Conservation (phyloP, 2,797 vertebrate species). For the Remorina albescens region DNA sequence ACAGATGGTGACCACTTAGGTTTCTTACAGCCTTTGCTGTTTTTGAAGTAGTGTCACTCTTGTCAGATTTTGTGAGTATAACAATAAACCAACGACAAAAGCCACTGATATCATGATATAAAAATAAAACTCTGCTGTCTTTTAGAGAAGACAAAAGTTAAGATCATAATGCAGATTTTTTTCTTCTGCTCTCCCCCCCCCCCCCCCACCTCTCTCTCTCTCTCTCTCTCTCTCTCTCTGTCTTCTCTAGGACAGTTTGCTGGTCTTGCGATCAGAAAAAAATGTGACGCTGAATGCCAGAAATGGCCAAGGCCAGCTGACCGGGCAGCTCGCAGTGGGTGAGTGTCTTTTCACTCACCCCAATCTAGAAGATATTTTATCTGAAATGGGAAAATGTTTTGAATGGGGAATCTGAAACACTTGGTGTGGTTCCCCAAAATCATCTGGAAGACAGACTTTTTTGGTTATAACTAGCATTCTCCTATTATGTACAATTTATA, state of each 20-base stretch:
- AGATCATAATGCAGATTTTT: too few relatives aligned
- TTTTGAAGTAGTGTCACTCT: neutral
- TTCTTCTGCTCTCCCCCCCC: too few relatives aligned
- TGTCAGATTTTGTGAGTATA: too few relatives aligned
- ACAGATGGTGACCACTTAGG: neutral
- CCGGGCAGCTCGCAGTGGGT: constrained; percentile 95
- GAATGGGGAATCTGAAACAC: neutral
- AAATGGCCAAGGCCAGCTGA: constrained; percentile 91
- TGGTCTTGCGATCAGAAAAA: constrained; percentile 93
- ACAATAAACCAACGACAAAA: neutral
- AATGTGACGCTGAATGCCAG: constrained; percentile 95
- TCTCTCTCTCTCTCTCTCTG: constrained; percentile 67
- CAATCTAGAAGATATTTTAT: neutral
- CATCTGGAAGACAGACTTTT: neutral
- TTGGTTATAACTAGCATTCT: neutral
- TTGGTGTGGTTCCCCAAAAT: neutral
- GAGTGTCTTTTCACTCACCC: constrained; percentile 74
- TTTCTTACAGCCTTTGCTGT: too few relatives aligned
- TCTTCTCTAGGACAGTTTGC: constrained; percentile 89
- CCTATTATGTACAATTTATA: neutral
- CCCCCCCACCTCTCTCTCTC: too few relatives aligned
- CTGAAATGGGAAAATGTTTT: neutral
- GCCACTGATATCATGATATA: neutral
- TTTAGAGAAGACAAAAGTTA: neutral
- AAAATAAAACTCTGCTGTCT: neutral